Conservation (phyloP, 1,140 invertebrate species). For the Nymphalis io region DNA sequence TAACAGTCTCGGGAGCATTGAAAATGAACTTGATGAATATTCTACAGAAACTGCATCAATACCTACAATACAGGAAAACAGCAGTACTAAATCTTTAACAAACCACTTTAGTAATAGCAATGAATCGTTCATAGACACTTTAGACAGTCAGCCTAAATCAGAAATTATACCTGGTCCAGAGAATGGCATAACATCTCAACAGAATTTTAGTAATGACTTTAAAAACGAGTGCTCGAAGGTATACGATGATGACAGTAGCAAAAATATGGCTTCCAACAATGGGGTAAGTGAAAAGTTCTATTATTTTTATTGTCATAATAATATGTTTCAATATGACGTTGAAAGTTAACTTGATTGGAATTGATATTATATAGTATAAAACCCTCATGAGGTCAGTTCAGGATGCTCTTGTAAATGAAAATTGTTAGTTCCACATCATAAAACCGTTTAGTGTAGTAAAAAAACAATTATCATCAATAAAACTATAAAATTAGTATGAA, state of each 20-base stretch:
- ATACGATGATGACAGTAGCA: not conserved
- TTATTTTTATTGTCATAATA: no score
- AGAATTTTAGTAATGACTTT: conserved; percentile 7
- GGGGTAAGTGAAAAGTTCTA: conserved; percentile 18
- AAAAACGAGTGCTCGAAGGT: not conserved
- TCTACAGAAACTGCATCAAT: not conserved
- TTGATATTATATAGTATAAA: no score
- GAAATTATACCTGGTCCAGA: not conserved
- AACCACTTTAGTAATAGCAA: conserved; percentile 45
- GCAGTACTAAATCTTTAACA: conserved; percentile 4
- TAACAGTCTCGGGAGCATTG: not conserved
- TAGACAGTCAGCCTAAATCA: conserved; percentile 32
- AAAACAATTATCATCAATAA: no score
- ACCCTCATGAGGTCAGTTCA: no score
- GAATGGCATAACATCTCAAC: not conserved
- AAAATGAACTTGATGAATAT: not conserved
- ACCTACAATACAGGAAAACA: not conserved
- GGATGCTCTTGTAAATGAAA: no score
- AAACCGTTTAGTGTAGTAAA: no score
- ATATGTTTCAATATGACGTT: no score
- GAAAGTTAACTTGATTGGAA: no score
- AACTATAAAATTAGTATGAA: no score
- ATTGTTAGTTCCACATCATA: no score
- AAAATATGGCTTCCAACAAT: conserved; percentile 6
- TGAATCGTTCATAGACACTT: conserved; percentile 44